phyloP scores from a whole-genome alignment of 1,140 invertebrate species.

The Micrasema minimum region DNA sequence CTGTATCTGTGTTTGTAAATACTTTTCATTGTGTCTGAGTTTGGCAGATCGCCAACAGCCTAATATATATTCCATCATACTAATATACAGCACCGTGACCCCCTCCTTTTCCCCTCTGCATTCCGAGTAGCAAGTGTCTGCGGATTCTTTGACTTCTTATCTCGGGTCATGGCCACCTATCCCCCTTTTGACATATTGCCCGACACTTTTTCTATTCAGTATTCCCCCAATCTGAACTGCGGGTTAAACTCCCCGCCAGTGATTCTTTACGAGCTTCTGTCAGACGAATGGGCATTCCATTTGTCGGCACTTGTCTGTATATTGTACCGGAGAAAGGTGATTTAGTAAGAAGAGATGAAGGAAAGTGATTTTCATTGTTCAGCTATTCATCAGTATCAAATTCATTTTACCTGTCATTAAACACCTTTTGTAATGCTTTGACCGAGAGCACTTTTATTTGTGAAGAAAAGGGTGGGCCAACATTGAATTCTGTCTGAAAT shows the following conservation, averaged over 20 bases:
- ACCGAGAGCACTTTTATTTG: no score
- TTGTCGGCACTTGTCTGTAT: background rate
- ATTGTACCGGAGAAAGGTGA: background rate
- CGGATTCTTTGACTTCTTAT: background rate
- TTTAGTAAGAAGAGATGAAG: no score
- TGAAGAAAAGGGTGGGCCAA: no score
- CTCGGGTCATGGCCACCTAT: constrained; percentile 51
- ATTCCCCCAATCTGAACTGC: background rate
- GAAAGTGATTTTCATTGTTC: constrained; percentile 1
- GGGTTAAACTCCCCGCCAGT: background rate
- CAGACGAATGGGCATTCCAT: no score
- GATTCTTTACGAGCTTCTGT: no score
- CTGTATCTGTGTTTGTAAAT: constrained; percentile 43
- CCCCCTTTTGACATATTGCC: background rate
- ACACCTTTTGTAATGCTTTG: no score
- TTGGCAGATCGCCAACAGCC: constrained; percentile 40
- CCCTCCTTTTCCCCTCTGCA: constrained; percentile 4
- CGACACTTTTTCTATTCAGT: no score
- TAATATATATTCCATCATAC: constrained; percentile 40
- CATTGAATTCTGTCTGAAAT: no score
- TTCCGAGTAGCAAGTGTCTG: constrained; percentile 12
- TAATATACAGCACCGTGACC: background rate
- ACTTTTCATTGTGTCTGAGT: constrained; percentile 40
- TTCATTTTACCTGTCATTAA: no score
- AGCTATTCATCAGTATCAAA: no score